Percentiles rank a stretch among this genome's conserved stretches.
Evolutionary conservation across 2,888 invertebrate genomes (phyloP).

Genomic region (Eueremaeus valkanovi): DNA sequence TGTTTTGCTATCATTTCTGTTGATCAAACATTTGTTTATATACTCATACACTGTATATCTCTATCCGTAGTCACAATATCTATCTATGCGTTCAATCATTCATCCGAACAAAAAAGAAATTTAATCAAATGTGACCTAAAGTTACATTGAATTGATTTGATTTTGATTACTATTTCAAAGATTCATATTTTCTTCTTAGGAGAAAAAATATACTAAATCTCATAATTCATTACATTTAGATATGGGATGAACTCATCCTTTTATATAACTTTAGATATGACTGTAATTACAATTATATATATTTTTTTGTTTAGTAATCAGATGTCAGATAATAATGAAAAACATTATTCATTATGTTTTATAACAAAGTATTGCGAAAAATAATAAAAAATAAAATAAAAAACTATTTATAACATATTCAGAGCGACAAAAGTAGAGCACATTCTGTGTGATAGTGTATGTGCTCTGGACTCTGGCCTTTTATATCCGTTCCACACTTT

Average conservation of each 20-base stretch:
- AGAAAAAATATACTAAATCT: neutral
- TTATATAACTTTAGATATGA: neutral
- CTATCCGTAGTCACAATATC: too few species aligned
- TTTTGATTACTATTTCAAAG: neutral
- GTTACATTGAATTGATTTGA: neutral
- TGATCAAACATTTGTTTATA: neutral
- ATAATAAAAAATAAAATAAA: neutral
- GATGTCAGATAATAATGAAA: neutral
- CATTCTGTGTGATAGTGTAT: neutral
- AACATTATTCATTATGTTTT: neutral
- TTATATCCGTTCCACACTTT: neutral
- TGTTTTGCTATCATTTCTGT: neutral
- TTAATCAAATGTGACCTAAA: conserved; percentile 1
- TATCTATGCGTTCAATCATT: neutral
- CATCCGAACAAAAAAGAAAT: neutral
- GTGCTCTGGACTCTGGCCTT: neutral
- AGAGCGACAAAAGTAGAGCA: neutral
- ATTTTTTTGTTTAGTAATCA: neutral
- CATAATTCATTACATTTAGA: neutral
- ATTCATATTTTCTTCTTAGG: neutral
- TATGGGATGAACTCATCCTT: neutral
- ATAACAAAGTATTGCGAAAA: neutral
- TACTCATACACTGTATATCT: too few species aligned
- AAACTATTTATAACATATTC: neutral
- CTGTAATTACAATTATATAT: neutral